Evolutionary conservation across 2,797 vertebrate genomes (phyloP), one percentile per base, ranked within the genome.

Genomic region (Gymnothorax javanicus): DNA sequence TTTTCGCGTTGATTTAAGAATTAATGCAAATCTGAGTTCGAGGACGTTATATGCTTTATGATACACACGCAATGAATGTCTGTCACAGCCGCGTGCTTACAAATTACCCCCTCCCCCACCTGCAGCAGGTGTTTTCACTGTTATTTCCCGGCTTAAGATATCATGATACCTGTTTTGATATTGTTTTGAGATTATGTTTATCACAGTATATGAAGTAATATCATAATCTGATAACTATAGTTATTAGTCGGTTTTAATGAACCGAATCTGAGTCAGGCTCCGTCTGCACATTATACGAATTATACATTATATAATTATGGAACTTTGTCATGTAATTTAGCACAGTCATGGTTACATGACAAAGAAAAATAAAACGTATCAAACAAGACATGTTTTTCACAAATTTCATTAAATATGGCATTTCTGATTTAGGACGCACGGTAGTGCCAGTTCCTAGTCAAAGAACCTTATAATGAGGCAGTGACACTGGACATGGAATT

Each of bases 171-270:
- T 25, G 11, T 69, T n/a, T 25, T 69, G 7, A 7, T 69, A 25
- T 69, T 69, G 64, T 69, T 69, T n/a, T 69, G 23, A 69, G n/a
- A n/a, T 69, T 69, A 69, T 69, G 23, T 20, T 64, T 64, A 64
- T 64, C 17, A 6, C 23, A 20, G 5, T 64, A 64, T 17, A 64
- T 64, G 15, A 17, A 64, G 17, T 64, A 15, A 64, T 64, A 64
- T 64, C 15, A 13, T 12, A 60, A 0, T 60, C 33, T 1, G 33
- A 43, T 43, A 1, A 43, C 1, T 43, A 43, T 43, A 43, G 2
- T 43, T 43, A 43, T 43, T 43, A 1, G 33, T 43, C 33, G 33
- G 33, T 43, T 43, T 43, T 43, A 43, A 43, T 43, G 33, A 43
- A 43, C 33, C 33, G 33, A 43, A 43, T 43, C 33, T 43, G 33